Percentiles rank a stretch among this genome's conserved stretches.
Evolutionary conservation across 2,888 invertebrate species (phyloP).

Genomic region (Zelleria hepariella): DNA sequence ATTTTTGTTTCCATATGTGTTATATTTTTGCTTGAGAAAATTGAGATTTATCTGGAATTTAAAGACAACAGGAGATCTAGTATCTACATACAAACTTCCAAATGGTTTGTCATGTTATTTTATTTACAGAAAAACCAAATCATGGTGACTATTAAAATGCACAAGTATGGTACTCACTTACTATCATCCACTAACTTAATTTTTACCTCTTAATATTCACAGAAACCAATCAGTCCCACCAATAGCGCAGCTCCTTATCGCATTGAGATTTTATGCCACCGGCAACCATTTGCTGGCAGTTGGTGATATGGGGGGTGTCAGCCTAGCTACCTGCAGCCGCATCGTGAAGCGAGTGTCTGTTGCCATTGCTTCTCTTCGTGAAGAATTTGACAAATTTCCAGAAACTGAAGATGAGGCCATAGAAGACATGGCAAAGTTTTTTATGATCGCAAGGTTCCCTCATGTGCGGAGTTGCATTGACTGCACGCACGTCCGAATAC

Average conservation of each 20-base stretch:
- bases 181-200: too few species aligned
- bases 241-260: conserved; percentile 11
- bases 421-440: conserved; percentile 2
- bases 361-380: conserved; percentile 6
- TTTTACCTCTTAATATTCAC: conserved; percentile 5
- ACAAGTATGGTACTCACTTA: too few species aligned
- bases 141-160: too few species aligned
- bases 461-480: conserved; percentile 14
- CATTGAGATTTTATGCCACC: conserved; percentile 13
- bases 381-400: conserved; percentile 6
- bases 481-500: conserved; percentile 13
- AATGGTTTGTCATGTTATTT: too few species aligned
- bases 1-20: too few species aligned
- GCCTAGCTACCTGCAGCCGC: conserved; percentile 9
- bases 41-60: too few species aligned
- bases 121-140: too few species aligned
- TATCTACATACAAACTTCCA: too few species aligned
- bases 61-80: too few species aligned
- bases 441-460: conserved; percentile 12
- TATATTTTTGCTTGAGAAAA: too few species aligned
- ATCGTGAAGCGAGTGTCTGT: conserved; percentile 11
- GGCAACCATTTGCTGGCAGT: conserved; percentile 10
- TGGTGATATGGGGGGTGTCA: conserved; percentile 11
- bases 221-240: conserved; percentile 9
- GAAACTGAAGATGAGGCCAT: background rate